Evolutionary conservation across 2,888 invertebrate genomes (phyloP).

Genomic region (Chouioia cunea): DNA sequence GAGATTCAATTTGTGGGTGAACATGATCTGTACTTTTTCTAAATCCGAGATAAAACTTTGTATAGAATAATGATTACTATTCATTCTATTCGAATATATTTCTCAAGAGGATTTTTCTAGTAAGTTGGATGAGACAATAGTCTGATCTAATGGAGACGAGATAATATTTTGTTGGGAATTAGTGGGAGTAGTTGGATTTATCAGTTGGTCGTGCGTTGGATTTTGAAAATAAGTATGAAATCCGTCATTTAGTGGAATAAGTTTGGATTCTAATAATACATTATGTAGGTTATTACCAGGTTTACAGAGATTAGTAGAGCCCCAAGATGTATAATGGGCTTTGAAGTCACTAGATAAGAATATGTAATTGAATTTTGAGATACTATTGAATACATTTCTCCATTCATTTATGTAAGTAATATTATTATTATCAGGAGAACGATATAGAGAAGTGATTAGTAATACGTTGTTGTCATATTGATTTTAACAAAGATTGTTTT

Average conservation of each 20-base stretch:
- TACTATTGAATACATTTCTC: neutral
- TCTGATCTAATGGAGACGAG: conserved; percentile 13
- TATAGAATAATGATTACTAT: conserved; percentile 20
- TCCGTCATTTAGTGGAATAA: neutral
- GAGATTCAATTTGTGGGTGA: conserved; percentile 4
- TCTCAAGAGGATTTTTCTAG: neutral
- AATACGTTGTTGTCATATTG: neutral
- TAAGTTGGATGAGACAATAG: neutral
- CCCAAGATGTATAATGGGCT: conserved; percentile 10
- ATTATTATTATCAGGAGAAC: neutral
- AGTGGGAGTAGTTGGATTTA: too few species aligned
- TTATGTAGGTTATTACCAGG: neutral
- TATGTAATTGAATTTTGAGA: neutral
- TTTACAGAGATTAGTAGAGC: neutral
- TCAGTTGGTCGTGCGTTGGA: neutral
- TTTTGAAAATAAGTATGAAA: conserved; percentile 7
- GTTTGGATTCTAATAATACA: neutral
- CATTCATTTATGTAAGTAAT: neutral
- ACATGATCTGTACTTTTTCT: neutral
- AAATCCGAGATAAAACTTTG: neutral
- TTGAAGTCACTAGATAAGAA: conserved; percentile 22
- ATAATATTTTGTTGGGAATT: neutral
- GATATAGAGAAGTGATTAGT: neutral
- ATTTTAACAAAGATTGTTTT: neutral
- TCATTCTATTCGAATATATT: neutral